Conservation (phyloP, 2,888 invertebrate species). For the Perizoma affinitatum region DNA sequence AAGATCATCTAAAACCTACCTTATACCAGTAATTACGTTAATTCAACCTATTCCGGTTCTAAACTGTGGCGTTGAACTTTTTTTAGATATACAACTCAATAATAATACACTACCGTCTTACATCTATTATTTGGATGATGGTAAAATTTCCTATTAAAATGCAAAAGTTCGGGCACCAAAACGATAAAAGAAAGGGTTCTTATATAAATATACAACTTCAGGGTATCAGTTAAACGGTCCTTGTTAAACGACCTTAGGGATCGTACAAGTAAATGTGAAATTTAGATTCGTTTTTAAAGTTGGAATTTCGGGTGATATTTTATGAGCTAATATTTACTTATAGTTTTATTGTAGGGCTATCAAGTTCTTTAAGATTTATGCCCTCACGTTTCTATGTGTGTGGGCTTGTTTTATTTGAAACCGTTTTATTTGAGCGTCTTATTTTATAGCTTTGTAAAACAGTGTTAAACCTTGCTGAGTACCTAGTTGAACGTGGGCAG, state of each 20-base stretch:
- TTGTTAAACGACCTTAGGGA: conserved; percentile 46
- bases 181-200: conserved; percentile 55
- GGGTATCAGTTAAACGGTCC: conserved; percentile 58
- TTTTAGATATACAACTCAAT: too few relatives aligned
- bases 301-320: conserved; percentile 33
- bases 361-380: conserved; percentile 13
- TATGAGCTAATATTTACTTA: conserved; percentile 23
- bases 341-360: conserved; percentile 26
- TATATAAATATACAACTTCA: conserved; percentile 68
- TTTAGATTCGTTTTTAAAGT: conserved; percentile 39
- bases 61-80: too few relatives aligned
- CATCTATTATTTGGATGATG: too few relatives aligned
- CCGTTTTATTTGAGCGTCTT: conserved; percentile 5
- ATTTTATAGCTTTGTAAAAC: conserved; percentile 12
- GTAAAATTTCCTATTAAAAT: conserved; percentile 34
- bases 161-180: conserved; percentile 39
- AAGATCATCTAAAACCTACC: too few relatives aligned
- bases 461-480: conserved; percentile 24
- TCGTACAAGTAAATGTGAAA: conserved; percentile 50
- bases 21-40: too few relatives aligned
- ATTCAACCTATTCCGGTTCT: too few relatives aligned
- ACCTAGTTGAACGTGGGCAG: background rate
- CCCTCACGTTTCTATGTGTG: conserved; percentile 2
- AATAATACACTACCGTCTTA: too few relatives aligned
- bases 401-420: conserved; percentile 4